A percentile compares a stretch with the other conserved stretches of the same genome.
phyloP scores from a whole-genome alignment of 2,113 vertebrate genomes.

The Leiothrix lutea region DNA sequence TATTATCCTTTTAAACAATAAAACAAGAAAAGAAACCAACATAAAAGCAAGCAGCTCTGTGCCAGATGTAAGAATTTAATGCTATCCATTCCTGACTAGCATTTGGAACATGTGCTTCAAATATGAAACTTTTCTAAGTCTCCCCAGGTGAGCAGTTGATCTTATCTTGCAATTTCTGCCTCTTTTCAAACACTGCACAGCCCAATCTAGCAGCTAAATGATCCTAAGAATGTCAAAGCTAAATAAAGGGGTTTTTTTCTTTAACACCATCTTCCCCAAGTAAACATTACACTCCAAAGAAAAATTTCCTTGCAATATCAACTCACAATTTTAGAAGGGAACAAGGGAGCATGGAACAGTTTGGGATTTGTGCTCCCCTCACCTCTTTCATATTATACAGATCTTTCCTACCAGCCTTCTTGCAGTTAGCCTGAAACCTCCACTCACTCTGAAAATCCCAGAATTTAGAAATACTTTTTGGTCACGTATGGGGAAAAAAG shows the following conservation, averaged over 20 bases:
- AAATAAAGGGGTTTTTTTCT: not conserved
- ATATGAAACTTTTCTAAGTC: conserved; percentile 59
- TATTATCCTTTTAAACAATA: conserved; percentile 75
- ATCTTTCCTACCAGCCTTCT: not conserved
- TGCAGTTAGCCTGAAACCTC: not conserved
- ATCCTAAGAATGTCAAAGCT: not conserved
- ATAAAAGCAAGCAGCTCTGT: conserved; percentile 70
- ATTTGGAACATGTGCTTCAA: conserved; percentile 69
- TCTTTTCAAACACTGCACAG: conserved; percentile 48
- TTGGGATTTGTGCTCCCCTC: not conserved
- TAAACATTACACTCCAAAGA: not conserved
- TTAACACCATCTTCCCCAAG: not conserved
- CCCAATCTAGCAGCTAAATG: conserved; percentile 7
- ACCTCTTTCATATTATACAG: not conserved
- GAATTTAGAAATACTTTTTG: not conserved
- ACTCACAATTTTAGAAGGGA: not conserved
- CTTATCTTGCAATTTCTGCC: conserved; percentile 59
- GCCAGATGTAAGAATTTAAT: conserved; percentile 74
- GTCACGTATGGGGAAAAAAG: not conserved
- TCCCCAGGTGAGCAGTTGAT: conserved; percentile 72
- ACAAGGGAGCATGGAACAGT: not conserved
- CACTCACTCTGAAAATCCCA: not conserved
- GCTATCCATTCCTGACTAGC: conserved; percentile 61
- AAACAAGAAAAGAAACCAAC: conserved; percentile 64
- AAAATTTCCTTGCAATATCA: not conserved